These are phyloP conservation scores for Perizoma flavofasciatum DNA, from an alignment of 2,888 invertebrate genomes.

Conservation along the genomic window DNA sequence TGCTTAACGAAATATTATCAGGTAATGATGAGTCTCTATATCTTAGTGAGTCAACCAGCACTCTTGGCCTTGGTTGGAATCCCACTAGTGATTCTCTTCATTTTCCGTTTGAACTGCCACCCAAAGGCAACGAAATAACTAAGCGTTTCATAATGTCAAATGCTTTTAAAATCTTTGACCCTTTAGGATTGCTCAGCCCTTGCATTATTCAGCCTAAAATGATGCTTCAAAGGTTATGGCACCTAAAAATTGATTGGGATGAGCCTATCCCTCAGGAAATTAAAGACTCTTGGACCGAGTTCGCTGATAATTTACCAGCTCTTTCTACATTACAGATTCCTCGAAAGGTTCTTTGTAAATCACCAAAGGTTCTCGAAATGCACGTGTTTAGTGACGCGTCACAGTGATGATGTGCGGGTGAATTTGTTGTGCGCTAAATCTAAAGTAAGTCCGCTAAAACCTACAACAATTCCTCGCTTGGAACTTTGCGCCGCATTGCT, in stretches of 20 bases:
- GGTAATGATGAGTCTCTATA: neutral
- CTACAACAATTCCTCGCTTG: constrained; percentile 3
- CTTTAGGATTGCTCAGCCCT: neutral
- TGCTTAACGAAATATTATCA: neutral
- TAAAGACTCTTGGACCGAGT: neutral
- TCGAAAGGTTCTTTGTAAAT: neutral
- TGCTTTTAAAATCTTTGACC: constrained; percentile 1
- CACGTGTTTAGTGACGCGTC: no score
- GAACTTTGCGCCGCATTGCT: neutral
- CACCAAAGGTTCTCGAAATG: neutral
- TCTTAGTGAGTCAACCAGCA: neutral
- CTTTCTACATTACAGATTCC: neutral
- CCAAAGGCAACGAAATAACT: neutral
- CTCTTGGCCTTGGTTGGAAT: constrained; percentile 1
- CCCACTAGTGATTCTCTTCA: neutral
- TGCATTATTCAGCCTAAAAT: constrained; percentile 25
- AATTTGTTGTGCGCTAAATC: constrained; percentile 5
- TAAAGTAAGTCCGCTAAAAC: constrained; percentile 3
- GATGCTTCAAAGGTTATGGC: neutral
- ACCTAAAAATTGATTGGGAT: neutral
- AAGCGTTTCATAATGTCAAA: constrained; percentile 1
- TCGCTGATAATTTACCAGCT: neutral
- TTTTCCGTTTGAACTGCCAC: neutral
- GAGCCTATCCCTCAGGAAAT: neutral
- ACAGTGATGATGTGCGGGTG: neutral